Percentiles rank a stretch among this genome's conserved stretches.
phyloP scores from a whole-genome alignment of 2,888 invertebrate genomes.

The Dasysyrphus albostriatus region DNA sequence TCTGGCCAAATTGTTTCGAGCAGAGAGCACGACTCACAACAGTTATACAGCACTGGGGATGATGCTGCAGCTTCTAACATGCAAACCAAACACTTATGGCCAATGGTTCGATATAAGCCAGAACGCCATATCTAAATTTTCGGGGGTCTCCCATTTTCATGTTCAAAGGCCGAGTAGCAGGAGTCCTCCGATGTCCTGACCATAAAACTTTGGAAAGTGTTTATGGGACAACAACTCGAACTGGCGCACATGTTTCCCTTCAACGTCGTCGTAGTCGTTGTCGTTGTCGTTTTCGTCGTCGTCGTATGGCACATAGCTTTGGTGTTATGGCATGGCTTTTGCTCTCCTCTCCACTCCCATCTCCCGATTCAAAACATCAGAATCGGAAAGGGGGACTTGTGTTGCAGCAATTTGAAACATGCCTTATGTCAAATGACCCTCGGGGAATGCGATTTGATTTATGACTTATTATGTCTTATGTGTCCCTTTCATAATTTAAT shows the following conservation, averaged over 20 bases:
- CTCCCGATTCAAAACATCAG: neutral
- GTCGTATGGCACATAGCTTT: neutral
- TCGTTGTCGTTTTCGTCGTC: neutral
- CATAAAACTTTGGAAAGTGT: constrained; percentile 73
- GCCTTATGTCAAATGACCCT: constrained; percentile 75
- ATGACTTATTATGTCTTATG: constrained; percentile 76
- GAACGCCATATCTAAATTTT: constrained; percentile 8
- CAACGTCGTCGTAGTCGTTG: constrained; percentile 18
- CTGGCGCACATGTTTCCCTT: constrained; percentile 68
- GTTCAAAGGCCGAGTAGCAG: constrained; percentile 16
- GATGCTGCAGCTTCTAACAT: constrained; percentile 70
- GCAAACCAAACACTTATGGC: constrained; percentile 64
- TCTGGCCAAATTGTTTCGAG: constrained; percentile 52
- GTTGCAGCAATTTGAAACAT: constrained; percentile 74
- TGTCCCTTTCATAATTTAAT: constrained; percentile 76
- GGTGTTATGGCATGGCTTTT: constrained; percentile 62
- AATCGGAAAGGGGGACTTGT: constrained; percentile 20
- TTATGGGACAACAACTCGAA: constrained; percentile 73
- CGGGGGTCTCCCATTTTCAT: constrained; percentile 1
- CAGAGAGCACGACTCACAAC: constrained; percentile 30
- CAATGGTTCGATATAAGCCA: constrained; percentile 51
- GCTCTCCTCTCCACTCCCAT: neutral
- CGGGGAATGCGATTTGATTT: constrained; percentile 75
- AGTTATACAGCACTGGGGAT: constrained; percentile 15
- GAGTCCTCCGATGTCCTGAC: constrained; percentile 33